phyloP scores from a whole-genome alignment of 1,140 invertebrate genomes.

The Tachypleus tridentatus region DNA sequence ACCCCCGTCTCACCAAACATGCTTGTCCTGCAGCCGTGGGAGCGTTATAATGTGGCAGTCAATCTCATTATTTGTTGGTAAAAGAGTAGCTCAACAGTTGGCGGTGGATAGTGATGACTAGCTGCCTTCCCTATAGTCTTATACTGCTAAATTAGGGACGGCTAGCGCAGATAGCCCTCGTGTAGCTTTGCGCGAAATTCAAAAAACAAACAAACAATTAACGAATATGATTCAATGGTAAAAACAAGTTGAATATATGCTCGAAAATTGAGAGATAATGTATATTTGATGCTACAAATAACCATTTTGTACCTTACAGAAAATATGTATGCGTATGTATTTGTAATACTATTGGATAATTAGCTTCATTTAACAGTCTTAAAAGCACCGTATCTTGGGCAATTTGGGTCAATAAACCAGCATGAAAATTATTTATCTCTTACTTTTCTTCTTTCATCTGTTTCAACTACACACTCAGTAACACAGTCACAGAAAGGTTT shows the following conservation, averaged over 20 bases:
- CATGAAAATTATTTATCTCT: conserved; percentile 7
- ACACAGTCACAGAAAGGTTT: conserved; percentile 76
- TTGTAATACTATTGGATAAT: not conserved
- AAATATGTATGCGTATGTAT: not conserved
- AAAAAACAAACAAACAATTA: too few relatives aligned
- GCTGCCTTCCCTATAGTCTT: too few relatives aligned
- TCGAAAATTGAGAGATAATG: not conserved
- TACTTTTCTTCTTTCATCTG: conserved; percentile 36
- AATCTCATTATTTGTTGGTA: too few relatives aligned
- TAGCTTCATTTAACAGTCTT: conserved; percentile 3
- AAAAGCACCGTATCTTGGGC: not conserved
- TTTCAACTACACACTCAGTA: conserved; percentile 15
- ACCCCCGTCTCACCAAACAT: too few relatives aligned
- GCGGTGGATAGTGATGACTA: too few relatives aligned
- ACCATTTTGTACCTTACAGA: not conserved
- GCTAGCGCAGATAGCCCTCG: too few relatives aligned
- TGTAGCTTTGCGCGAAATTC: too few relatives aligned
- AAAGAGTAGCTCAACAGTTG: too few relatives aligned
- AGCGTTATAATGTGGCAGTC: too few relatives aligned
- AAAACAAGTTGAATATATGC: not conserved
- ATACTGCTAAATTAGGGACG: too few relatives aligned
- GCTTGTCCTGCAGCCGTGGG: too few relatives aligned
- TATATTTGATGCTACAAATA: not conserved
- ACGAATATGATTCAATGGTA: too few relatives aligned
- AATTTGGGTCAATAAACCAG: not conserved